Base-by-base conservation (phyloP, 2,113 vertebrate genomes). In the Caranx melampygus region DNA sequence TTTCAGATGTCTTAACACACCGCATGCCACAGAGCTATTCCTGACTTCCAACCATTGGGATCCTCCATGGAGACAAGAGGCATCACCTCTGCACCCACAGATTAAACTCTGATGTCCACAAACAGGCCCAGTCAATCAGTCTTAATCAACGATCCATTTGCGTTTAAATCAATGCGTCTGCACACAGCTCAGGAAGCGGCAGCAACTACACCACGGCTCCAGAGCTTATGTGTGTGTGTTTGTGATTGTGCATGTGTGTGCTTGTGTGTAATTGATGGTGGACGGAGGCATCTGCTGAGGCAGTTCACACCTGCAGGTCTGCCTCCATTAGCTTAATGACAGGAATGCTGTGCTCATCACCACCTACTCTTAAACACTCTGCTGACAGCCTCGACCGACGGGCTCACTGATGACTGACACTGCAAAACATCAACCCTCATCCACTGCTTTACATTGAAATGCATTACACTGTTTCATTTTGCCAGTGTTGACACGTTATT, bases 261-360 rank as follows among this genome's bases (percentile, higher is more conserved):
- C 26, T 26, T 66, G 9, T 11, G 31, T 75, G 54, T 90, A 84
- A 87, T 33, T 80, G 79, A 84, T 83, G 83, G 63, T 66, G 74
- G 68, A 77, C 79, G 31, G 66, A 69, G 72, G 52, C 61, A 71
- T 62, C 76, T 76, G 80, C 88, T 63, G 84, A 88, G 67, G 70
- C 66, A 82, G 58, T 82, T 92, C 81, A 85, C 89, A 91, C 87
- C 88, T 89, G 84, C 85, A 88, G 65, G 81, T 88, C 82, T 85
- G 84, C 78, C 87, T 89, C 81, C 81, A 90, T 93, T 89, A 88
- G 70, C 73, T 63, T 87, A 90, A 90, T 91, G 90, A 84, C 88
- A 91, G 82, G 0, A 88, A 80, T 14, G 71, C 83, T 79, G 86
- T 47, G 71, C 73, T 91, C 91, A 86, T 87, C 88, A 85, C 64